Evolutionary conservation across 2,113 vertebrate species (phyloP).

Genomic region (Eubucco bourcierii): DNA sequence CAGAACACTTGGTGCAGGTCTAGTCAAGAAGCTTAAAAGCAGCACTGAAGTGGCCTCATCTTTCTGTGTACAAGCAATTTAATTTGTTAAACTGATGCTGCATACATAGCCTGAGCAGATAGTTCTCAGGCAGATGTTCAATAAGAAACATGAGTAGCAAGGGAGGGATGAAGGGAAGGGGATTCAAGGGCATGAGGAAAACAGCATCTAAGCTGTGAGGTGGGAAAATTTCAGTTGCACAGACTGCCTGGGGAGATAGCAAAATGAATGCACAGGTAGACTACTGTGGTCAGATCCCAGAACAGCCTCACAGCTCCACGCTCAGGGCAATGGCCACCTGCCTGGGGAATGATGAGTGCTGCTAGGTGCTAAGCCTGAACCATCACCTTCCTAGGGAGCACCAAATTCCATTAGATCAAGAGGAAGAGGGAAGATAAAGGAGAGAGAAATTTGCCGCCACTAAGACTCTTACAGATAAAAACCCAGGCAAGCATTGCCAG

Average conservation of each 20-base stretch:
- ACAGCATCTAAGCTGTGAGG: neutral
- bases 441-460: neutral
- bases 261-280: neutral
- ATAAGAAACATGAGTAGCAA: neutral
- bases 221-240: neutral
- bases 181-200: neutral
- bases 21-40: neutral
- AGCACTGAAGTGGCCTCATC: neutral
- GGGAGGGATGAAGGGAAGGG: neutral
- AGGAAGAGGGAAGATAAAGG: neutral
- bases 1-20: neutral
- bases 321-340: neutral
- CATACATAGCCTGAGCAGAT: neutral
- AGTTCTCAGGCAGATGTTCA: neutral
- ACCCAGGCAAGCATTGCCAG: neutral
- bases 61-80: neutral
- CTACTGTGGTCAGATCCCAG: neutral
- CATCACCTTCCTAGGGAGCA: neutral
- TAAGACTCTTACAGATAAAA: neutral
- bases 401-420: neutral
- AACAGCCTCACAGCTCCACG: neutral
- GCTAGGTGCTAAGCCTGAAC: neutral
- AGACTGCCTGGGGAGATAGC: rapidly evolving
- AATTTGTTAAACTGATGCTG: neutral
- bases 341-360: neutral